Base-by-base conservation (phyloP, 1,140 invertebrate species). In the Notospermus geniculatus region DNA sequence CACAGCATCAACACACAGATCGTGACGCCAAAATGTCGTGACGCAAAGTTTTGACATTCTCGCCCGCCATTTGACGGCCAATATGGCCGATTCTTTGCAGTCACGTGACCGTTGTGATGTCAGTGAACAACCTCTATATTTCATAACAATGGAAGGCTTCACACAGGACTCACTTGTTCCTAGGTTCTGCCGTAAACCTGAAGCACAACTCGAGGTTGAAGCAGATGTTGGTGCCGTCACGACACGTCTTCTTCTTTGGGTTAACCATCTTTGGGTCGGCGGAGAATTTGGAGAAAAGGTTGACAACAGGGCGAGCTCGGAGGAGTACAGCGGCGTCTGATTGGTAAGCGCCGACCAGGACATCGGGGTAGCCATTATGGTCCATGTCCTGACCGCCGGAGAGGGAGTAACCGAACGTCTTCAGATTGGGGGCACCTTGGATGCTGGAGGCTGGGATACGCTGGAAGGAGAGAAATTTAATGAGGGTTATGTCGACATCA, bases 241-340 rank as follows among this genome's bases (percentile, higher is more conserved):
- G 29, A 2, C 25, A 41, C 4, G 22, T 17, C 36, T 53, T 46
- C 32, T 50, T 17, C 28, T 29, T 54, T 27, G 46, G 46, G n/a
- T 27, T 19, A 9, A 50, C 25, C 46, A 27, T 27, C 46, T 19
- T 27, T 4, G 46, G 46, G 9, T 4, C 4, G 5, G 46, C 9
- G 5, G 4, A 7, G n/a, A 50, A 50, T 9, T 50, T n/a, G 9
- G 46, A 23, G 25, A 19, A 27, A 19, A 50, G 5, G 25, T 50
- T 50, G 5, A 50, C 25, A 0, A 98, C 92, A 0, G 95, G 94
- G 30, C 92, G 86, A 0, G 94, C 86, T 71, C 91, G 90, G n/a
- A 80, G 54, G 9, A 79, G 61, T 9, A 79, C 62, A 4, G 69
- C 68, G 39, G 69, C 73, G 50, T 77, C 69, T 0, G 78, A 75